Evolutionary conservation across 2,797 vertebrate species (phyloP).

Genomic region (Phrynocephalus vlangalii): DNA sequence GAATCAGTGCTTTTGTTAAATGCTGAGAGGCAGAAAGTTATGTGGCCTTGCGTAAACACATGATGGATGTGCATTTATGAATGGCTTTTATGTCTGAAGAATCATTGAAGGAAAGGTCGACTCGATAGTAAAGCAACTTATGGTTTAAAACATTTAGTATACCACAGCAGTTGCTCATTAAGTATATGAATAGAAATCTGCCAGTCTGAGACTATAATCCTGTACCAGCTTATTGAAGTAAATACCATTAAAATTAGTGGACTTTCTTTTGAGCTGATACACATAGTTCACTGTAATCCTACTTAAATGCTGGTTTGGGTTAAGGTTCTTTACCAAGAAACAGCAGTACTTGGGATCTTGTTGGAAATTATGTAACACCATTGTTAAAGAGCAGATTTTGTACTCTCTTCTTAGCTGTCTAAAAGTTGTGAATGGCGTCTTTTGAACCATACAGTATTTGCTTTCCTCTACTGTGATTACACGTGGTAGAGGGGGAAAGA

Average conservation of each 20-base stretch:
- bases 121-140: slow-evolving; percentile 17
- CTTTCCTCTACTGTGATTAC: slow-evolving; percentile 28
- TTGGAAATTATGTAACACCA: background rate
- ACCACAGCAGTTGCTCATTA: slow-evolving; percentile 19
- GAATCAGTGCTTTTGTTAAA: background rate
- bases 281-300: background rate
- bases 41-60: background rate
- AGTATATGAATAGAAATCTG: slow-evolving; percentile 56
- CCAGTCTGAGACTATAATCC: background rate
- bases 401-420: background rate
- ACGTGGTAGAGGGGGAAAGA: slow-evolving; percentile 8
- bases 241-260: background rate
- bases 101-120: slow-evolving; percentile 34
- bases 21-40: background rate
- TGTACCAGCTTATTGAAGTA: background rate
- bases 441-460: slow-evolving; percentile 13
- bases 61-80: background rate
- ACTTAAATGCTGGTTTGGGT: background rate
- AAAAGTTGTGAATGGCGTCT: slow-evolving; percentile 9
- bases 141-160: slow-evolving; percentile 49
- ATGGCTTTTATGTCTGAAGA: slow-evolving; percentile 39
- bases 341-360: background rate
- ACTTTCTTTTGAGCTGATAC: background rate
- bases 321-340: background rate
- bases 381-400: background rate